Percentiles rank a stretch among this genome's conserved stretches.
phyloP scores from a whole-genome alignment of 2,113 vertebrate species.

The Vanacampus margaritifer region DNA sequence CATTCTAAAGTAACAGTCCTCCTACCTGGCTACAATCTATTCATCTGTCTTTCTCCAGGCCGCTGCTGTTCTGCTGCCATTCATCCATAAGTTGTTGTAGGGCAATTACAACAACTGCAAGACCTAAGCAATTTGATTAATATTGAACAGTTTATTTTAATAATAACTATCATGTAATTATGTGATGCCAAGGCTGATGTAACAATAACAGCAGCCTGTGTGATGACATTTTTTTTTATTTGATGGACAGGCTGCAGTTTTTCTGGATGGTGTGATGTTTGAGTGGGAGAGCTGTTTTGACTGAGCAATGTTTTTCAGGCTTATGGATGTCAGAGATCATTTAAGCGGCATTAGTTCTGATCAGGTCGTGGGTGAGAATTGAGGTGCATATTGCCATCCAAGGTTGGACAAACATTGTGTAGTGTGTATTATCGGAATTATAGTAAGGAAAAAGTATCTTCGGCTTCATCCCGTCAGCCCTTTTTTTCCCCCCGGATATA shows the following conservation, averaged over 20 bases:
- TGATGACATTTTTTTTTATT: conserved; percentile 33
- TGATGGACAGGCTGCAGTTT: conserved; percentile 57
- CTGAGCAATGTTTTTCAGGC: conserved; percentile 65
- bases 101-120: neutral
- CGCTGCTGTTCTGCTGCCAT: neutral
- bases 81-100: neutral
- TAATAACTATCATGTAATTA: conserved; percentile 5
- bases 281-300: conserved; percentile 58
- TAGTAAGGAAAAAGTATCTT: no score
- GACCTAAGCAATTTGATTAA: neutral
- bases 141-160: neutral
- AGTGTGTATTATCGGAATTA: neutral
- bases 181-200: conserved; percentile 10
- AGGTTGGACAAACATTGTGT: conserved; percentile 52
- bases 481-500: no score
- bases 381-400: conserved; percentile 64
- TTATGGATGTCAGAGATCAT: conserved; percentile 63
- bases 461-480: no score
- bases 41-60: neutral
- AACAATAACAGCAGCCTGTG: conserved; percentile 22
- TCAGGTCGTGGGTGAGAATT: conserved; percentile 60
- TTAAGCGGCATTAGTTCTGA: conserved; percentile 62
- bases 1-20: neutral
- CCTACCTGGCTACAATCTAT: neutral
- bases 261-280: conserved; percentile 60